phyloP scores from a whole-genome alignment of 2,797 vertebrate genomes.

The Microctenopoma lineatum region DNA sequence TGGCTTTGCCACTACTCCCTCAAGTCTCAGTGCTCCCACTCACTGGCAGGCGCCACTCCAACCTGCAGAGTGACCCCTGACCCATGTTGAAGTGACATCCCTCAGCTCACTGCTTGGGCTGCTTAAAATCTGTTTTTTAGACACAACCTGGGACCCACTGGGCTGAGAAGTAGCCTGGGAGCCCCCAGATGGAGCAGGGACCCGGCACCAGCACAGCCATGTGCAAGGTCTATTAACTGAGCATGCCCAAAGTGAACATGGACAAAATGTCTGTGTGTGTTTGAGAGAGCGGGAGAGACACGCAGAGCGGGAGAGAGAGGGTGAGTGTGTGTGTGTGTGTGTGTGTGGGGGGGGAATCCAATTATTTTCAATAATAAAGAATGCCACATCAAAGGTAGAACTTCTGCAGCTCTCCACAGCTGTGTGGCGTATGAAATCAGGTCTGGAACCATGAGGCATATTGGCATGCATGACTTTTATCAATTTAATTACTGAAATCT shows the following conservation, averaged over 20 bases:
- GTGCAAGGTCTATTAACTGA: constrained; percentile 73
- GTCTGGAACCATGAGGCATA: constrained; percentile 80
- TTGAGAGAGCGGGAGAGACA: constrained; percentile 13
- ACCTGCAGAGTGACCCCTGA: constrained; percentile 67
- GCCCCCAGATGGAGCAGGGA: constrained; percentile 47
- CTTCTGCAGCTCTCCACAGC: constrained; percentile 73
- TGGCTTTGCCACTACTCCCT: constrained; percentile 34
- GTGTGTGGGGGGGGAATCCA: constrained; percentile 70
- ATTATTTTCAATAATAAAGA: constrained; percentile 86
- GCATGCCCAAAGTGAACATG: constrained; percentile 70
- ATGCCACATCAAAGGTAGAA: constrained; percentile 86
- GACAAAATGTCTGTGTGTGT: constrained; percentile 39
- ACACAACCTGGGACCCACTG: constrained; percentile 29
- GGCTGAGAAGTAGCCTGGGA: constrained; percentile 48
- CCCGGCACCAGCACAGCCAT: constrained; percentile 28
- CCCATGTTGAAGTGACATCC: constrained; percentile 40
- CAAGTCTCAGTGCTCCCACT: constrained; percentile 44
- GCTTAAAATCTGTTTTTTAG: constrained; percentile 42
- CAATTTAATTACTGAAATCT: constrained; percentile 86
- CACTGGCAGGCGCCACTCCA: constrained; percentile 60
- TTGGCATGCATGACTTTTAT: constrained; percentile 83
- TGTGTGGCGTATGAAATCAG: constrained; percentile 78
- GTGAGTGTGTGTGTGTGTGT: too few relatives aligned
- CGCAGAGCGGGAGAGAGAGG: constrained; percentile 6
- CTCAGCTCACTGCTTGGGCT: constrained; percentile 18